phyloP scores from a whole-genome alignment of 2,113 vertebrate species.

The Alligator mississippiensis region DNA sequence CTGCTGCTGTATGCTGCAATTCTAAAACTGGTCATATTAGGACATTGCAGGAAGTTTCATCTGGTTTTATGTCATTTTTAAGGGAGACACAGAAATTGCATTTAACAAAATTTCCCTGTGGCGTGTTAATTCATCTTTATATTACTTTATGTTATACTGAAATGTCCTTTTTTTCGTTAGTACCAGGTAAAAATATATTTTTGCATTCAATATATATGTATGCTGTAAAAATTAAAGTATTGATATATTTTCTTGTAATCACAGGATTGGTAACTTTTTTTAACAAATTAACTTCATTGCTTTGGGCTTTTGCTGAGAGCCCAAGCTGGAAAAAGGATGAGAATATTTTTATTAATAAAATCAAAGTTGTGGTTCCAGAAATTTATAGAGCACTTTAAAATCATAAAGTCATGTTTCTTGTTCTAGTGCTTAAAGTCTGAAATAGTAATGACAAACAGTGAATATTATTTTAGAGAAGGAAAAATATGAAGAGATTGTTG shows the following conservation, averaged over 20 bases:
- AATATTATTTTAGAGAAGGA: neutral
- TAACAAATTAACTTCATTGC: neutral
- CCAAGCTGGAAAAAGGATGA: neutral
- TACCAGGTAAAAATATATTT: rapidly evolving
- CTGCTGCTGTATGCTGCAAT: neutral
- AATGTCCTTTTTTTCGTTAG: rapidly evolving
- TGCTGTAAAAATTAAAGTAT: neutral
- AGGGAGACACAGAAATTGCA: neutral
- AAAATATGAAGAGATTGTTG: neutral
- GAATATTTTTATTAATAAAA: neutral
- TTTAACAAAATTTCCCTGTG: neutral
- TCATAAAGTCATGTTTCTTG: rapidly evolving
- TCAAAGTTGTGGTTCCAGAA: neutral
- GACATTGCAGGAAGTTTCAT: neutral
- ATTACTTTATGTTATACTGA: rapidly evolving
- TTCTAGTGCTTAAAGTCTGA: neutral
- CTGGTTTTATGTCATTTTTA: neutral
- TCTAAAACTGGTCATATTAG: rapidly evolving
- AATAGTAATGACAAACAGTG: rapidly evolving
- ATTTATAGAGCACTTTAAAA: neutral
- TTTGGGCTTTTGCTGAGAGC: neutral
- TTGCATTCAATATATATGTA: neutral
- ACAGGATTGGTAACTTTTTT: rapidly evolving
- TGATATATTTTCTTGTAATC: neutral
- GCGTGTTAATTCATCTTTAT: rapidly evolving